These are phyloP conservation scores for Chlorops oryzae DNA, from an alignment of 1,140 invertebrate genomes.

Conservation along the genomic window DNA sequence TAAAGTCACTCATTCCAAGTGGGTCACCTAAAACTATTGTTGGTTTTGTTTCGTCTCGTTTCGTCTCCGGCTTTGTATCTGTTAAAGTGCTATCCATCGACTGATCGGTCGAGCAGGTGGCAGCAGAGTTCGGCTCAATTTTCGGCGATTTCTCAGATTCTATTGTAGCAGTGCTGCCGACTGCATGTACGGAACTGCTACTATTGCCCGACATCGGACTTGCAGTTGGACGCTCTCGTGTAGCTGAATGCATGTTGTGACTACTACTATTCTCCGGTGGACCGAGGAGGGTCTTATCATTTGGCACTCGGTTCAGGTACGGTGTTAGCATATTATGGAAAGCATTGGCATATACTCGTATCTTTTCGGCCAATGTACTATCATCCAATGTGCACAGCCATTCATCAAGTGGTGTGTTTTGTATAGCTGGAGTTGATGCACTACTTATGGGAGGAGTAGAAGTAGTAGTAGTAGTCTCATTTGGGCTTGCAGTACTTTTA, in stretches of 20 bases:
- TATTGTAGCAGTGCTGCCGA: too few species aligned
- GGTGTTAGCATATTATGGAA: constrained; percentile 70
- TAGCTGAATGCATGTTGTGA: neutral
- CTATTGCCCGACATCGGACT: constrained; percentile 52
- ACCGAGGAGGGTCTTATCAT: constrained; percentile 76
- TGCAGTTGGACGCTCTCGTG: constrained; percentile 38
- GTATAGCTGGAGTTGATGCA: constrained; percentile 57
- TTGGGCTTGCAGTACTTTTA: constrained; percentile 50
- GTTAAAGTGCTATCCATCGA: too few species aligned
- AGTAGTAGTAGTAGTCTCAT: constrained; percentile 19
- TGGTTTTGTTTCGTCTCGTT: constrained; percentile 26
- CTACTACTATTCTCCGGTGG: constrained; percentile 41
- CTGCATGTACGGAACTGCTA: neutral
- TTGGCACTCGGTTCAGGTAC: constrained; percentile 69
- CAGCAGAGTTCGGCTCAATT: too few species aligned
- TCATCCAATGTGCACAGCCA: constrained; percentile 85
- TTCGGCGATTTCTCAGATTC: too few species aligned
- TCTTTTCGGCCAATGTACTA: constrained; percentile 69
- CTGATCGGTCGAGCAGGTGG: too few species aligned
- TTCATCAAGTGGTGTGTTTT: constrained; percentile 67
- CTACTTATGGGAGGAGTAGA: too few species aligned
- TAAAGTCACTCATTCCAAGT: constrained; percentile 40
- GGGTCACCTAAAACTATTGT: constrained; percentile 34
- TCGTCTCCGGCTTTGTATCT: constrained; percentile 41
- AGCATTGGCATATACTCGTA: constrained; percentile 80